Percentiles rank a stretch among this genome's conserved stretches.
Evolutionary conservation across 2,113 vertebrate species (phyloP).

Genomic region (Otis tarda): DNA sequence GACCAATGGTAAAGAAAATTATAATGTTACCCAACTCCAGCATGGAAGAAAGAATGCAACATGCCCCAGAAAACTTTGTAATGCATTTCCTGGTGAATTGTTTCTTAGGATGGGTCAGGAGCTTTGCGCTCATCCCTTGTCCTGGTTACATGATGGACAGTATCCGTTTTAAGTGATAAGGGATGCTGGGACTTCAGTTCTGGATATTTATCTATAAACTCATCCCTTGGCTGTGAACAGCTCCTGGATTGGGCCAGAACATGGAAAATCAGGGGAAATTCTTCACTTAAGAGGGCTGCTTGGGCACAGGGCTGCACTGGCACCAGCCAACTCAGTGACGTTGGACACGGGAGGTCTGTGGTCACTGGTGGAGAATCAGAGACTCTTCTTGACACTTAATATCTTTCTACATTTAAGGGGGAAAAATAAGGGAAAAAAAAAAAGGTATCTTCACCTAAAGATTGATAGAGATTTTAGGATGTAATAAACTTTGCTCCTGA

Average conservation of each 20-base stretch:
- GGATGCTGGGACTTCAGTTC: neutral
- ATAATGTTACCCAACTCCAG: neutral
- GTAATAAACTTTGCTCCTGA: neutral
- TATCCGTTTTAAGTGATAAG: neutral
- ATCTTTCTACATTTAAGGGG: neutral
- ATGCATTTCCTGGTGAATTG: neutral
- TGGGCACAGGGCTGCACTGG: neutral
- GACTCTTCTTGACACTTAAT: neutral
- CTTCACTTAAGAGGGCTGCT: neutral
- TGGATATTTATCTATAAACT: neutral
- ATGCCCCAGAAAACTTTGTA: neutral
- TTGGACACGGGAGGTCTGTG: neutral
- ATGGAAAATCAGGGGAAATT: neutral
- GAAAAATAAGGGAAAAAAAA: no score
- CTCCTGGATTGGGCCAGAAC: neutral
- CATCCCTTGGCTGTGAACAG: neutral
- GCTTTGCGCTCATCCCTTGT: neutral
- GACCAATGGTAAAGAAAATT: neutral
- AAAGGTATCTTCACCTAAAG: neutral
- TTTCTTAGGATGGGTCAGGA: neutral
- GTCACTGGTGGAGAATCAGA: neutral
- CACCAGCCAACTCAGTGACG: rapidly evolving
- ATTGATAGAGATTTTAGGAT: neutral
- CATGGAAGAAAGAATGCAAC: neutral
- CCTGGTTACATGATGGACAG: neutral